These are phyloP conservation scores for Stenodera caucasica DNA, from an alignment of 2,888 invertebrate genomes.

Conservation along the genomic window DNA sequence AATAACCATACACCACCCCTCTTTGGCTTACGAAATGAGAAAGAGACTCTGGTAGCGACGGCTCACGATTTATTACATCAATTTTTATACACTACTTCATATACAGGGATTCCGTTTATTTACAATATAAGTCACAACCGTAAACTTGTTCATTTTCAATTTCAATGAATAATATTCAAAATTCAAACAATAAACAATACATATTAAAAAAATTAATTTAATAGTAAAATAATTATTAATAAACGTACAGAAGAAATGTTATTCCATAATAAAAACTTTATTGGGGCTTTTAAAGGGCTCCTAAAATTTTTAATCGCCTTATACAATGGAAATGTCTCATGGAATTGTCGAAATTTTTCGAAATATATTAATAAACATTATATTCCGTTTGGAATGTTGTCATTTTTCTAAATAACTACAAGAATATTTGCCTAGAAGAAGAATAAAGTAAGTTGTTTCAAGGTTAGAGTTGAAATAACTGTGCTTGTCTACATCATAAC, in stretches of 20 bases:
- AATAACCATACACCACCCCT: slow-evolving; percentile 36
- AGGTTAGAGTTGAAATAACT: slow-evolving; percentile 31
- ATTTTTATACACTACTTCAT: slow-evolving; percentile 42
- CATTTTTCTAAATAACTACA: slow-evolving; percentile 26
- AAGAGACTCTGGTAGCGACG: slow-evolving; percentile 40
- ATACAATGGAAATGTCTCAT: slow-evolving; percentile 13
- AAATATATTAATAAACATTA: slow-evolving; percentile 21
- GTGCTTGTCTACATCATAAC: slow-evolving; percentile 29
- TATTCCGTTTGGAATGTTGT: slow-evolving; percentile 25
- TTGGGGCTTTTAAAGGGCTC: slow-evolving; percentile 12
- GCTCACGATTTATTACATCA: slow-evolving; percentile 43
- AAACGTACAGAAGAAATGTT: slow-evolving; percentile 15
- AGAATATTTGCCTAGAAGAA: slow-evolving; percentile 27
- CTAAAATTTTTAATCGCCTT: slow-evolving; percentile 20
- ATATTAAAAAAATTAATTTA: slow-evolving; percentile 6
- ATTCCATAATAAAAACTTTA: slow-evolving; percentile 23
- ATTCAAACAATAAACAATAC: too few species aligned
- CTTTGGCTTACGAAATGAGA: slow-evolving; percentile 44
- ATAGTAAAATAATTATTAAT: slow-evolving; percentile 16
- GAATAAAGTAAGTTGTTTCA: slow-evolving; percentile 28
- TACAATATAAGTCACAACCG: slow-evolving; percentile 24
- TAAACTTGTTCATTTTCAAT: slow-evolving; percentile 14
- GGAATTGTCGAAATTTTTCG: slow-evolving; percentile 22
- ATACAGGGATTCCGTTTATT: slow-evolving; percentile 34
- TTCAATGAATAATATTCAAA: slow-evolving; percentile 8